Base-by-base conservation (phyloP, 1,140 invertebrate genomes). In the Pseudomyrmex pallidus region DNA sequence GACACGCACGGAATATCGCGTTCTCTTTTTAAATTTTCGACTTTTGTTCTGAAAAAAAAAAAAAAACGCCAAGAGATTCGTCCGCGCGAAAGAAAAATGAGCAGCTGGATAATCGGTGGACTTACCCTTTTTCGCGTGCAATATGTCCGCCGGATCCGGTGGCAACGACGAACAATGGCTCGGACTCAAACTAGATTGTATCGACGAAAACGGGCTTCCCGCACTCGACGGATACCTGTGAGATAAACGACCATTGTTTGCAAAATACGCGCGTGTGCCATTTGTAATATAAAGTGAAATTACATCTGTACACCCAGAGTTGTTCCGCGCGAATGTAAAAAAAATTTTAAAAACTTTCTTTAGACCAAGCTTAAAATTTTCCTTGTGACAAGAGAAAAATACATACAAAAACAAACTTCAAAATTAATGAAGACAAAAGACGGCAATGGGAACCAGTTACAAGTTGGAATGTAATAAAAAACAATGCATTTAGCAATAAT, bases 51-150 rank as follows among this genome's bases (percentile, higher is more conserved):
- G 9, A 20, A 7, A 10, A 1, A 50, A 10, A 12, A 3, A 57
- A 62, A 20, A 70, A 50, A 57, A 25, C 35, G 4, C 5, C 35
- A 35, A 35, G 35, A 35, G 35, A 13, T 44, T 2, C 15, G 17
- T 35, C 25, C 25, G 50, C 15, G 13, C 17, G 2, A n/a, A n/a
- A 7, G 13, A 5, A 63, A 70, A 73, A 20, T 22, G 56, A 44
- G 35, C 7, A 5, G 5, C 35, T n/a, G 20, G 17, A 70, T 73
- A 56, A 80, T 56, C 48, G 50, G 1, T 59, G n/a, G 8, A 92
- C 93, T 91, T 84, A 95, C 94, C 94, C 91, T 95, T 95, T 83
- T 95, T 95, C 78, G 91, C 92, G 82, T 94, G 92, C 70, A 94
- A 89, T 84, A 94, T 93, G 76, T 95, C 94, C 80, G 94, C 92